These are phyloP conservation scores for Athene cunicularia DNA, from an alignment of 2,113 vertebrate genomes.

Conservation along the genomic window DNA sequence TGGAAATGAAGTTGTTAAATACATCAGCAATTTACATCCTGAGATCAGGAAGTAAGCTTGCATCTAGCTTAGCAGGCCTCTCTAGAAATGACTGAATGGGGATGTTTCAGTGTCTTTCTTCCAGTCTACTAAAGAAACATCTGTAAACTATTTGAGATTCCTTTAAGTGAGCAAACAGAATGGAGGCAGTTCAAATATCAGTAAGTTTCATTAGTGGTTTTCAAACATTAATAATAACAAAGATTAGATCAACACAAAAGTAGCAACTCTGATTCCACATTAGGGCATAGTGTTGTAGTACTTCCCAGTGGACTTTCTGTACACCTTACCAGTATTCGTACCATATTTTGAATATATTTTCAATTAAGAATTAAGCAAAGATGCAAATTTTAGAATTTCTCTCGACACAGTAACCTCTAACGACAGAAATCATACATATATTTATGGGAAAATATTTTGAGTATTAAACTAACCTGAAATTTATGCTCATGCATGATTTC, in stretches of 20 bases:
- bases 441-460: conserved; percentile 32
- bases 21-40: background rate
- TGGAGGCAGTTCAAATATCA: background rate
- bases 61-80: background rate
- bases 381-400: background rate
- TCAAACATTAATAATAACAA: background rate
- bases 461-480: background rate
- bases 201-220: background rate
- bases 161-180: background rate
- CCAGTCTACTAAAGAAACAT: background rate
- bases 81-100: background rate
- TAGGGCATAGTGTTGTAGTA: background rate
- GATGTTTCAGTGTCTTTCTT: background rate
- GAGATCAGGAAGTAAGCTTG: background rate
- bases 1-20: background rate
- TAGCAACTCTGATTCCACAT: background rate
- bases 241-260: background rate
- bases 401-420: background rate
- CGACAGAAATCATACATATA: background rate
- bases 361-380: background rate
- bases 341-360: background rate
- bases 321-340: background rate
- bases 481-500: background rate
- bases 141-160: background rate
- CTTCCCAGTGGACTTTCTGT: background rate